These are phyloP conservation scores for Malurus alboscapulatus DNA, from an alignment of 2,113 vertebrate species.

Conservation along the genomic window DNA sequence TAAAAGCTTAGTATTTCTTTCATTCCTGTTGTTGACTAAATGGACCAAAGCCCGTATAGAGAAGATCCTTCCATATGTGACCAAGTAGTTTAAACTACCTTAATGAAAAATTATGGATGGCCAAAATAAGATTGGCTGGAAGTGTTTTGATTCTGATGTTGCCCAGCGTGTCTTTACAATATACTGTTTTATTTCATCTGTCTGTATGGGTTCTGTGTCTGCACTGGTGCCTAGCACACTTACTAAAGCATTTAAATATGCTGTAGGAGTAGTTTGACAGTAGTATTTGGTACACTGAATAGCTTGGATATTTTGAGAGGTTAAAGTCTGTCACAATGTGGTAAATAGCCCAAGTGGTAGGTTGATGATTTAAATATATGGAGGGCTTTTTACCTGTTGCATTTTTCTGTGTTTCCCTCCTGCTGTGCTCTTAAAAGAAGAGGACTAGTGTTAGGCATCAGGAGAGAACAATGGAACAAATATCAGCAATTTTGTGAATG, in stretches of 20 bases:
- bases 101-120: not conserved
- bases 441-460: not conserved
- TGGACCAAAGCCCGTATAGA: not conserved
- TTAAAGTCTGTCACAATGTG: slow-evolving; percentile 12
- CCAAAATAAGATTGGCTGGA: not conserved
- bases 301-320: not conserved
- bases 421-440: not conserved
- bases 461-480: not conserved
- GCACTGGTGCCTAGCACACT: not conserved
- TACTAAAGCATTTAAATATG: not conserved
- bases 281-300: not conserved
- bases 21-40: not conserved
- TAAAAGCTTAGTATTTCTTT: not conserved
- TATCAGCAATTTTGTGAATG: not conserved
- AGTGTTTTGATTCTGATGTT: not conserved
- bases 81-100: not conserved
- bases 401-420: not conserved
- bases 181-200: not conserved
- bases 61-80: not conserved
- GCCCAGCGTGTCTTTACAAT: not conserved
- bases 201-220: not conserved
- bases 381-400: slow-evolving; percentile 8
- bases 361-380: slow-evolving; percentile 46
- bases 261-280: not conserved
- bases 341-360: not conserved